Percentiles rank a stretch among this genome's conserved stretches.
These are phyloP conservation scores for Oopsacas minuta DNA, from an alignment of 37 sponge, comb jelly and placozoan genomes.

Conservation along the genomic window DNA sequence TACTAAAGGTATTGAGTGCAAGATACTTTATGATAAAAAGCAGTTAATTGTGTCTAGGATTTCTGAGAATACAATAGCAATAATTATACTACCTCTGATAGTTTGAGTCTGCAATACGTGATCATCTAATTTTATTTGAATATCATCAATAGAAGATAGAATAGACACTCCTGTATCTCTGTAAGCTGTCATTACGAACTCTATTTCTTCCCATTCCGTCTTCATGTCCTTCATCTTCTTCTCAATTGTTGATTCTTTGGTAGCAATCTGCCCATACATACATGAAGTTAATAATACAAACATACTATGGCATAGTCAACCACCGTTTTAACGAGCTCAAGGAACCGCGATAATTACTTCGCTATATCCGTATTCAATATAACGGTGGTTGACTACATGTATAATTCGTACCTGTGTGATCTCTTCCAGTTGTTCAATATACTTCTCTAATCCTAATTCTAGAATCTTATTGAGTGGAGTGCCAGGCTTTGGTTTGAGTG, in stretches of 20 bases:
- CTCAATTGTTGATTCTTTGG: slow-evolving; percentile 90
- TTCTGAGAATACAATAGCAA: neutral
- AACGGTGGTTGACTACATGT: neutral
- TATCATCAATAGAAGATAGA: slow-evolving; percentile 83
- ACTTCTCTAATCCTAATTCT: slow-evolving; percentile 63
- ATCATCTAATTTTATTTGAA: slow-evolving; percentile 87
- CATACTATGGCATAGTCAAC: too few species aligned
- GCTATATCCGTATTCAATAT: neutral
- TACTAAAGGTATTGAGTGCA: too few species aligned
- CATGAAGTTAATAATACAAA: neutral
- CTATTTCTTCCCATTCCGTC: slow-evolving; percentile 70
- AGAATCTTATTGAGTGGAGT: slow-evolving; percentile 75
- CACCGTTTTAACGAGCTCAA: too few species aligned
- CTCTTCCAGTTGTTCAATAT: slow-evolving; percentile 32
- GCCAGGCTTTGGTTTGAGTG: slow-evolving; percentile 69
- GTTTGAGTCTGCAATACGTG: slow-evolving; percentile 96
- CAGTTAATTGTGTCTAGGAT: too few species aligned
- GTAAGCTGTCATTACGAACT: slow-evolving; percentile 70
- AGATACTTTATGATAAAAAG: too few species aligned
- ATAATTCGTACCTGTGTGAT: slow-evolving; percentile 1
- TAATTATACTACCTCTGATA: slow-evolving; percentile 43
- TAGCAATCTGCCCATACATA: slow-evolving; percentile 48
- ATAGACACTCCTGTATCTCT: slow-evolving; percentile 91
- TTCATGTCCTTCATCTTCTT: slow-evolving; percentile 93
- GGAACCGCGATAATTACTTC: too few species aligned